These are phyloP conservation scores for Phania funesta DNA, from an alignment of 2,888 invertebrate genomes.

Conservation along the genomic window DNA sequence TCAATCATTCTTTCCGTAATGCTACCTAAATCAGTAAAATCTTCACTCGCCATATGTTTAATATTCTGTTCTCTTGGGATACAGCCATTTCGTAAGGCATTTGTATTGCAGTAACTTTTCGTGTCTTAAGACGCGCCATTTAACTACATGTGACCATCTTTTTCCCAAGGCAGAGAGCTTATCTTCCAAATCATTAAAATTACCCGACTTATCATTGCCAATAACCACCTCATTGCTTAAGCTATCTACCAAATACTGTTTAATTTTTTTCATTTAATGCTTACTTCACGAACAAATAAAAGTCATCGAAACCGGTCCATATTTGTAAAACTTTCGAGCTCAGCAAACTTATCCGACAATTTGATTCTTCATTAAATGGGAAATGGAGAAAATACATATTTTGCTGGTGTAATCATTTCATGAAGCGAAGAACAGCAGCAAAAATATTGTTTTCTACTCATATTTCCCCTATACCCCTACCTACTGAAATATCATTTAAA, in stretches of 20 bases:
- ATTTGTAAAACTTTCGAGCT: no score
- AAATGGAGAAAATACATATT: no score
- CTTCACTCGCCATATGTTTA: slow-evolving; percentile 87
- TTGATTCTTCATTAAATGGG: no score
- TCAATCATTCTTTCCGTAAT: slow-evolving; percentile 85
- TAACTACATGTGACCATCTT: slow-evolving; percentile 92
- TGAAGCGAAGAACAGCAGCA: no score
- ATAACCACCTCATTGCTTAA: slow-evolving; percentile 93
- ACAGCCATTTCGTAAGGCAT: slow-evolving; percentile 85
- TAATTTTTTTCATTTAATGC: no score
- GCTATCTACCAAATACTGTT: slow-evolving; percentile 89
- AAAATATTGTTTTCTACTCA: no score
- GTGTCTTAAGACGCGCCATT: slow-evolving; percentile 88
- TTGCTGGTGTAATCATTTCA: no score
- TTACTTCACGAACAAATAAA: no score
- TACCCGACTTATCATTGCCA: slow-evolving; percentile 87
- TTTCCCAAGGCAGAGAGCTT: slow-evolving; percentile 90
- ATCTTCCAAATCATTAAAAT: slow-evolving; percentile 87
- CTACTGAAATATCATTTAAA: no score
- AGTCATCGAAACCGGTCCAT: no score
- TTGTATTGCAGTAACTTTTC: slow-evolving; percentile 84
- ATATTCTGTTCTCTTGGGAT: slow-evolving; percentile 85
- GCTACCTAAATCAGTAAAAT: slow-evolving; percentile 85
- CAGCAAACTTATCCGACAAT: no score
- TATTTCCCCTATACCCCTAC: no score